phyloP scores from a whole-genome alignment of 2,797 vertebrate species.

The Anolis apletophallus region DNA sequence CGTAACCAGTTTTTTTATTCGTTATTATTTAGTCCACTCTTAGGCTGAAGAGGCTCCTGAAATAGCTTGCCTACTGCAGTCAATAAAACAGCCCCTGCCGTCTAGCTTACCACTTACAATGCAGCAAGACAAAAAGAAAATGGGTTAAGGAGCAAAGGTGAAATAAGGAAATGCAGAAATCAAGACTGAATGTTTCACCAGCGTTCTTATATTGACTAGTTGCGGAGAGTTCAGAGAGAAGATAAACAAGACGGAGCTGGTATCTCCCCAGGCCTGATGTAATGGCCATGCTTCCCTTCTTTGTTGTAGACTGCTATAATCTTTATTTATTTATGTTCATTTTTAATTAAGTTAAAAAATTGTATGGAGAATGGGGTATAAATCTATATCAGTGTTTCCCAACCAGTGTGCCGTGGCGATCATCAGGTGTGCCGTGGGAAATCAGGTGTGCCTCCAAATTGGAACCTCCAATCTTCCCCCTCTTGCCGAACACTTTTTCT shows the following conservation, averaged over 20 bases:
- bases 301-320: not conserved
- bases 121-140: not conserved
- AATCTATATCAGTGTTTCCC: too few relatives aligned
- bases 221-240: not conserved
- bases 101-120: not conserved
- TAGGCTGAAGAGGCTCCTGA: too few relatives aligned
- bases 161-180: not conserved
- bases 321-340: not conserved
- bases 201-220: not conserved
- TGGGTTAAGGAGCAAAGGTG: not conserved
- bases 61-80: not conserved
- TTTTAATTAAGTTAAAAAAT: not conserved
- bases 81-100: not conserved
- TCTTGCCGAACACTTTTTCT: too few relatives aligned
- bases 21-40: not conserved
- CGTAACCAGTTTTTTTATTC: not conserved
- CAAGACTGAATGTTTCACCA: not conserved
- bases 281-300: not conserved
- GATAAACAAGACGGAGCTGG: not conserved
- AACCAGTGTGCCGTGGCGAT: too few relatives aligned
- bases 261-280: not conserved
- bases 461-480: too few relatives aligned
- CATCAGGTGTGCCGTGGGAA: too few relatives aligned
- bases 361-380: not conserved
- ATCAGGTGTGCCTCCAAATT: too few relatives aligned